phyloP scores from a whole-genome alignment of 1,140 invertebrate species.

The Bombus pascuorum region DNA sequence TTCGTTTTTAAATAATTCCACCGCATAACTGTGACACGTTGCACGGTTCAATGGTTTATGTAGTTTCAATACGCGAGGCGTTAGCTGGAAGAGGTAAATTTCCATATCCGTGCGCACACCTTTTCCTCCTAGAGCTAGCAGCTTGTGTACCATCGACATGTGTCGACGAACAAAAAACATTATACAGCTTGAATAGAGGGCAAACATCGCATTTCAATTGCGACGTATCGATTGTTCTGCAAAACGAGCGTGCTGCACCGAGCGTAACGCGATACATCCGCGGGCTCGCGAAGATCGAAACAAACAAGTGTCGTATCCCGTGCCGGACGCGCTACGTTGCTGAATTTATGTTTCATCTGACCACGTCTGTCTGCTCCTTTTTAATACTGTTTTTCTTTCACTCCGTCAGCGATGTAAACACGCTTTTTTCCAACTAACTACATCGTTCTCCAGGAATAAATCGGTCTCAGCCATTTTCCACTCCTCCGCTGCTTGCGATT shows the following conservation, averaged over 20 bases:
- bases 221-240: conserved; percentile 48
- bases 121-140: background rate
- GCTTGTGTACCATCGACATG: conserved; percentile 13
- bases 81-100: conserved; percentile 31
- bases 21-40: background rate
- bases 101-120: conserved; percentile 14
- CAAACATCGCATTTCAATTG: conserved; percentile 66
- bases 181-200: conserved; percentile 52
- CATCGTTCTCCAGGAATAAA: background rate
- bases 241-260: conserved; percentile 27
- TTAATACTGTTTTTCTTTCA: background rate
- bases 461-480: background rate
- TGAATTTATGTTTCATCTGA: conserved; percentile 51
- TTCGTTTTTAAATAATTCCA: conserved; percentile 23
- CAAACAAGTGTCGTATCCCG: conserved; percentile 53
- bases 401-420: background rate
- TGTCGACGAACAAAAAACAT: conserved; percentile 54
- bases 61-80: background rate
- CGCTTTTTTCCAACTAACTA: background rate
- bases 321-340: conserved; percentile 14
- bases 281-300: conserved; percentile 33
- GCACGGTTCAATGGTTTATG: background rate
- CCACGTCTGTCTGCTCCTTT: conserved; percentile 26
- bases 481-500: background rate
- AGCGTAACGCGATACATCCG: conserved; percentile 43